Percentiles rank a stretch among this genome's conserved stretches.
Evolutionary conservation across 64 coral and sea anemone species (phyloP).

Genomic region (Astreopora myriophthalma): DNA sequence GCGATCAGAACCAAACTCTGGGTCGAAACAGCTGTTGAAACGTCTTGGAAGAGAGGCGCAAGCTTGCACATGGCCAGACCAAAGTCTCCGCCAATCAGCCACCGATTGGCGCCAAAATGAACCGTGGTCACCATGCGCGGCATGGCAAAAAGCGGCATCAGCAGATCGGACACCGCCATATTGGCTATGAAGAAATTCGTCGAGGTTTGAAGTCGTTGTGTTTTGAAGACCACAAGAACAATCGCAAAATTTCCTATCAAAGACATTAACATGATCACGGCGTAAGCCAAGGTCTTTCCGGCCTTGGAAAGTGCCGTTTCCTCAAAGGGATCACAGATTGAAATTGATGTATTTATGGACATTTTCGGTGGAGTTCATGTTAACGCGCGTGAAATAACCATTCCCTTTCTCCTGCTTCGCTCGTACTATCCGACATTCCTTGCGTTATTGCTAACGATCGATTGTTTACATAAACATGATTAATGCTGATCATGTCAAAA

Average conservation of each 20-base stretch:
- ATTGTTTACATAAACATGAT: conserved; percentile 13
- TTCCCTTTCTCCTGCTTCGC: background rate
- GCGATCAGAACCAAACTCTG: conserved; percentile 57
- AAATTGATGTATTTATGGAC: background rate
- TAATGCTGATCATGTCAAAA: background rate
- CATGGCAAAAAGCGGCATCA: conserved; percentile 45
- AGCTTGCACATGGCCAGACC: conserved; percentile 52
- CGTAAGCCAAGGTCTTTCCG: conserved; percentile 35
- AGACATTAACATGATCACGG: conserved; percentile 37
- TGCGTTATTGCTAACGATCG: background rate
- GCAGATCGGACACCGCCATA: conserved; percentile 57
- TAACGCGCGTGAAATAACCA: background rate
- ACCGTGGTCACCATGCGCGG: conserved; percentile 18
- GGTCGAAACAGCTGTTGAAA: conserved; percentile 37
- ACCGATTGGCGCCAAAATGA: conserved; percentile 28
- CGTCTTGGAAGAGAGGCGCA: conserved; percentile 35
- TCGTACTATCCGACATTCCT: background rate
- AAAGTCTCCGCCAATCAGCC: conserved; percentile 23
- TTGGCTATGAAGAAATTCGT: conserved; percentile 64
- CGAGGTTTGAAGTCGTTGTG: conserved; percentile 25
- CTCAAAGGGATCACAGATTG: background rate
- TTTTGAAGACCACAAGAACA: conserved; percentile 48
- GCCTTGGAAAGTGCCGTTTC: conserved; percentile 10
- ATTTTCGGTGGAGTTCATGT: background rate
- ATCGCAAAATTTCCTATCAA: conserved; percentile 48